Evolutionary conservation across 2,113 vertebrate genomes (phyloP).

Genomic region (Ifrita kowaldi): DNA sequence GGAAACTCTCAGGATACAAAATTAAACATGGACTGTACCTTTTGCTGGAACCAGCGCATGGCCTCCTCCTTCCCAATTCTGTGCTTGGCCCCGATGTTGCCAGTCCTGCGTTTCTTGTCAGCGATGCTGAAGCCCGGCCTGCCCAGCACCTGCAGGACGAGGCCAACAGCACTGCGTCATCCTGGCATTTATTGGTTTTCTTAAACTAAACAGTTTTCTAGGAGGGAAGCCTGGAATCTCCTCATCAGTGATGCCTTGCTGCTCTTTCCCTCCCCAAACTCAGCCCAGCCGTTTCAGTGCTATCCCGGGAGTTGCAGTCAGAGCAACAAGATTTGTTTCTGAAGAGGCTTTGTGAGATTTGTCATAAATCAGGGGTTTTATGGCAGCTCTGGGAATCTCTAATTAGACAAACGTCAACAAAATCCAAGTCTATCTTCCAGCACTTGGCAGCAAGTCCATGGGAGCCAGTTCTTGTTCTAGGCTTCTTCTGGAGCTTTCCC

Average conservation of each 20-base stretch:
- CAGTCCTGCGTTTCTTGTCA: slow-evolving; percentile 95
- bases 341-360: not conserved
- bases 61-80: slow-evolving; percentile 97
- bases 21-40: slow-evolving; percentile 69
- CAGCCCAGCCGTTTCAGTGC: too few species aligned
- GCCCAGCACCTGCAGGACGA: slow-evolving; percentile 87
- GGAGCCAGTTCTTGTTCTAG: fast-evolving
- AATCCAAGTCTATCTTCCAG: not conserved
- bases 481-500: not conserved
- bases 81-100: slow-evolving; percentile 94
- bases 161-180: not conserved
- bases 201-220: not conserved
- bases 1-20: not conserved
- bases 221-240: not conserved
- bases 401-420: not conserved
- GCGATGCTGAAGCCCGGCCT: slow-evolving; percentile 97
- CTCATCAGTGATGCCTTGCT: not conserved
- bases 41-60: slow-evolving; percentile 99
- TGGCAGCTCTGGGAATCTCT: not conserved
- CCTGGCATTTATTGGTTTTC: fast-evolving
- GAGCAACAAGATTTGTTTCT: not conserved
- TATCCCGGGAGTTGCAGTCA: not conserved
- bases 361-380: not conserved
- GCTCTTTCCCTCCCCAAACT: not conserved
- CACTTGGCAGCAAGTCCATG: not conserved